Evolutionary conservation across 1,140 invertebrate genomes (phyloP).

Genomic region (Heliconius congener): DNA sequence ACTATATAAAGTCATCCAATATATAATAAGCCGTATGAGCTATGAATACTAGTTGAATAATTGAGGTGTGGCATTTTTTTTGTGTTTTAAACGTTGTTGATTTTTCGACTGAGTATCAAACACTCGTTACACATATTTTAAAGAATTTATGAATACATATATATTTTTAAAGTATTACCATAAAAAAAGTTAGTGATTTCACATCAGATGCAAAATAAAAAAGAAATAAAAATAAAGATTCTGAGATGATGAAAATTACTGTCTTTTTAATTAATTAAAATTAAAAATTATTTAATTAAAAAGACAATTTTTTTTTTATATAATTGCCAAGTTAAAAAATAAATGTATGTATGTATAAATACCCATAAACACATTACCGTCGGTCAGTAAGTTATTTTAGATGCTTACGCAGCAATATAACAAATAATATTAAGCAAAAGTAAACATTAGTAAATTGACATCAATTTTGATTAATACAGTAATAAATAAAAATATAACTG

Average conservation of each 20-base stretch:
- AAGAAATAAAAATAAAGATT: too few species aligned
- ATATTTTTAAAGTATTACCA: background rate
- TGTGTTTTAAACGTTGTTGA: background rate
- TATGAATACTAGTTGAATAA: conserved; percentile 65
- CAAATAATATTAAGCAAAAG: background rate
- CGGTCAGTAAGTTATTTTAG: background rate
- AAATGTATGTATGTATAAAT: too few species aligned
- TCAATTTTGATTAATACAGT: too few species aligned
- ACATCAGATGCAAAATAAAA: too few species aligned
- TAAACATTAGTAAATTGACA: too few species aligned
- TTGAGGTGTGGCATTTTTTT: conserved; percentile 60
- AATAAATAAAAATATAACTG: too few species aligned
- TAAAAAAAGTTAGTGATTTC: background rate
- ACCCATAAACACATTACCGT: background rate
- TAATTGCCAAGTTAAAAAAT: too few species aligned
- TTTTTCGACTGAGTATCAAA: background rate
- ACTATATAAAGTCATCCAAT: conserved; percentile 75
- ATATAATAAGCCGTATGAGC: conserved; percentile 52
- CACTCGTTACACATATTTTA: background rate
- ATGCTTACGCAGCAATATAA: background rate
- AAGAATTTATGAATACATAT: background rate
- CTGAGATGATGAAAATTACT: too few species aligned
- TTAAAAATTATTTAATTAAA: too few species aligned
- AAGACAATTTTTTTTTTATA: too few species aligned
- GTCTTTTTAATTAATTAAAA: too few species aligned